A percentile compares a stretch with the other conserved stretches of the same genome.
Evolutionary conservation across 2,797 vertebrate species (phyloP).

Genomic region (Sebastolobus altivelis): DNA sequence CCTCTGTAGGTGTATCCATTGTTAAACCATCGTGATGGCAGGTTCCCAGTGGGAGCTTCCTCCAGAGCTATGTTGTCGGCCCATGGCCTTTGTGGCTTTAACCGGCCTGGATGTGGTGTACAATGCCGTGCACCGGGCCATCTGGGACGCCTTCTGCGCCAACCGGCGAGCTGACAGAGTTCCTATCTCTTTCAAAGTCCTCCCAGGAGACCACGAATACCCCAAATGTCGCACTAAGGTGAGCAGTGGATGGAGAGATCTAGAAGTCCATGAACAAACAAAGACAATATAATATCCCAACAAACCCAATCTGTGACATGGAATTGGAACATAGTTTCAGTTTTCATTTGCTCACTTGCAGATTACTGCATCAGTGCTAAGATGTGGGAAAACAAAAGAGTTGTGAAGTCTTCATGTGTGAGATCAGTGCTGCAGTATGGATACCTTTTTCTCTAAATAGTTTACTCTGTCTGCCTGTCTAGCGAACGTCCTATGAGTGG

Average conservation of each 20-base stretch:
- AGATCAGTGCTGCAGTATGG: not conserved
- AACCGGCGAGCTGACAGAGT: conserved; percentile 97
- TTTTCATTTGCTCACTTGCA: not conserved
- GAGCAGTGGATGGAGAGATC: conserved; percentile 30
- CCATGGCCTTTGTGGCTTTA: conserved; percentile 98
- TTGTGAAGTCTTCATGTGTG: not conserved
- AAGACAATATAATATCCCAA: not conserved
- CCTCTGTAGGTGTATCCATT: conserved; percentile 31
- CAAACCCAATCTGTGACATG: not conserved
- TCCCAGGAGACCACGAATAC: conserved; percentile 97
- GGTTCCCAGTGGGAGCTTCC: conserved; percentile 95
- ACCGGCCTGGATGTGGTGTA: conserved; percentile 96
- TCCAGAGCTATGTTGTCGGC: conserved; percentile 95
- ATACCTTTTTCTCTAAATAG: not conserved
- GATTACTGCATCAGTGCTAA: not conserved
- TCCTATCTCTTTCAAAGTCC: conserved; percentile 97
- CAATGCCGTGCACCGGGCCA: conserved; percentile 96
- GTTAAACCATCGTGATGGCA: conserved; percentile 58
- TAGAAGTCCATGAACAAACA: not conserved
- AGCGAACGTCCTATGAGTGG: conserved; percentile 98
- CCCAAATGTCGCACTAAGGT: conserved; percentile 98
- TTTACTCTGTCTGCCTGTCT: conserved; percentile 35
- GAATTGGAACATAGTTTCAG: not conserved
- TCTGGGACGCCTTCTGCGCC: conserved; percentile 98
- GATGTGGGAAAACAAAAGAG: not conserved